These are phyloP conservation scores for Acleris holmiana DNA, from an alignment of 2,888 invertebrate genomes.

Conservation along the genomic window DNA sequence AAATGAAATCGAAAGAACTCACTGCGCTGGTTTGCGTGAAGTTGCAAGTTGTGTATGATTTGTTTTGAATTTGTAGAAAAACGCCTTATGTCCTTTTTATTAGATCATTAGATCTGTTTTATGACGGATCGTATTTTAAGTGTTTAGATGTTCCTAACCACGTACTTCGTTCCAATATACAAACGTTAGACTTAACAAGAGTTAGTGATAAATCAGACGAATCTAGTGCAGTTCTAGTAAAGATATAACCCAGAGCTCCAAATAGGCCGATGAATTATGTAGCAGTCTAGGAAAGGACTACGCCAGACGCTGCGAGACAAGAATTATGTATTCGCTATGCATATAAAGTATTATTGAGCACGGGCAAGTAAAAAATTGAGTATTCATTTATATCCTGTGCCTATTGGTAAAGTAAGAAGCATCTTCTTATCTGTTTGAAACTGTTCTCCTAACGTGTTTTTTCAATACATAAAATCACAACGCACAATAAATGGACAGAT, in stretches of 20 bases:
- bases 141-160: background rate
- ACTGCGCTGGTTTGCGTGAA: background rate
- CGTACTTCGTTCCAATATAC: background rate
- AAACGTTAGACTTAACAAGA: constrained; percentile 6
- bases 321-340: constrained; percentile 35
- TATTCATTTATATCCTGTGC: background rate
- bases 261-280: constrained; percentile 35
- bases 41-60: background rate
- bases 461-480: no score
- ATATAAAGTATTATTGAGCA: constrained; percentile 24
- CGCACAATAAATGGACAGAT: no score
- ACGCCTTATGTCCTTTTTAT: no score
- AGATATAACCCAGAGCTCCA: constrained; percentile 29
- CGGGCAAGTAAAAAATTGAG: constrained; percentile 3
- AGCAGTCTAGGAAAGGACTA: constrained; percentile 28
- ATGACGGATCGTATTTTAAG: background rate
- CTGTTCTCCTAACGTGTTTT: no score
- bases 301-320: constrained; percentile 23
- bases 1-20: constrained; percentile 5
- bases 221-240: constrained; percentile 25
- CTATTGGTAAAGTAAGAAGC: background rate
- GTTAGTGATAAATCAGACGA: constrained; percentile 28
- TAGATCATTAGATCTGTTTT: no score
- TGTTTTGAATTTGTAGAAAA: background rate
- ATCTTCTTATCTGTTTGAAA: background rate